Evolutionary conservation across 2,113 vertebrate species (phyloP).

Genomic region (Typhlomys cinereus): DNA sequence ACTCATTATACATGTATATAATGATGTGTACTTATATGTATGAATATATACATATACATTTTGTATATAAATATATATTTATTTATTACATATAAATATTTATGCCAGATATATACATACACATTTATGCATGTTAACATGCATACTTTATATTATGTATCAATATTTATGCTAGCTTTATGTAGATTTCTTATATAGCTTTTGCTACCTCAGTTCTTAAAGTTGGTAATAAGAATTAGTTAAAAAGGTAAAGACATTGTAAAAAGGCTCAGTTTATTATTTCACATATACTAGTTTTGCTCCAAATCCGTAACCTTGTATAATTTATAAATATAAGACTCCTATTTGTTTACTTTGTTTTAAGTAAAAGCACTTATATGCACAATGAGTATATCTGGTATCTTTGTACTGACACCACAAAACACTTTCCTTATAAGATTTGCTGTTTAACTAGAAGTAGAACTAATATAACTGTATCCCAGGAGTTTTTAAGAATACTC

Average conservation of each 20-base stretch:
- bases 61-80: neutral
- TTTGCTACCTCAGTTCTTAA: neutral
- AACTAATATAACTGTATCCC: neutral
- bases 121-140: no score
- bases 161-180: no score
- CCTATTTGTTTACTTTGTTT: neutral
- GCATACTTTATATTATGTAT: no score
- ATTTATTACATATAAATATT: no score
- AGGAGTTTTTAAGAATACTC: neutral
- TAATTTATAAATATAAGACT: neutral
- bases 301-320: neutral
- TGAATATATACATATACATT: neutral
- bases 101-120: no score
- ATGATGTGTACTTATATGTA: neutral
- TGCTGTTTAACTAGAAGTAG: constrained; percentile 18
- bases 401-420: neutral
- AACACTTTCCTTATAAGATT: neutral
- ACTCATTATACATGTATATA: neutral
- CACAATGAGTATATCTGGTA: neutral
- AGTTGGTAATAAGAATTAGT: neutral
- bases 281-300: neutral
- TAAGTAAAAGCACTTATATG: neutral
- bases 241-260: neutral
- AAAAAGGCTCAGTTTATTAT: neutral
- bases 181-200: neutral